These are phyloP conservation scores for Neolamprologus kungweensis DNA, from an alignment of 2,113 vertebrate genomes.

Conservation along the genomic window DNA sequence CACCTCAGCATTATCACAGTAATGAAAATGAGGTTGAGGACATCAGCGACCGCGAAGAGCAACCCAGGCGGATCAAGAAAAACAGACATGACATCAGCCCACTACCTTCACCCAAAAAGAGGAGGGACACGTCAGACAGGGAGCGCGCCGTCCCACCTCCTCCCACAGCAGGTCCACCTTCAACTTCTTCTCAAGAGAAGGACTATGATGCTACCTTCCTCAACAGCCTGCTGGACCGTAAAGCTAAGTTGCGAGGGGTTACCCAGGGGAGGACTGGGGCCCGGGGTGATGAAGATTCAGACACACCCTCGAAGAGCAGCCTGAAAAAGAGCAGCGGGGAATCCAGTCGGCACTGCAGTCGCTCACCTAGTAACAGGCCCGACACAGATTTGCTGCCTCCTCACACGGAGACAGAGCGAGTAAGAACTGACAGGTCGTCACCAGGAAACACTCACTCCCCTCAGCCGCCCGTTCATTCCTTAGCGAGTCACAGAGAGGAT, in stretches of 20 bases:
- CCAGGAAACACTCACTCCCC: slow-evolving; percentile 68
- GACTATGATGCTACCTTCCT: slow-evolving; percentile 81
- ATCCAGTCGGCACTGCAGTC: slow-evolving; percentile 43
- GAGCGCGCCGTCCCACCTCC: slow-evolving; percentile 35
- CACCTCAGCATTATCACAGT: slow-evolving; percentile 37
- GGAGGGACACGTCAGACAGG: slow-evolving; percentile 71
- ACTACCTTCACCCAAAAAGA: slow-evolving; percentile 73
- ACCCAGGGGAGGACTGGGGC: slow-evolving; percentile 25
- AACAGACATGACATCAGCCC: slow-evolving; percentile 74
- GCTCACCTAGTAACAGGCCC: slow-evolving; percentile 47
- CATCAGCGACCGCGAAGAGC: slow-evolving; percentile 55
- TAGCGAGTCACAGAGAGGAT: slow-evolving; percentile 78
- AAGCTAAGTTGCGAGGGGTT: slow-evolving; percentile 65
- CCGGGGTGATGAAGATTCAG: slow-evolving; percentile 65
- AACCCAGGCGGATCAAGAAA: slow-evolving; percentile 65
- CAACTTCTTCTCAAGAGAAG: slow-evolving; percentile 67
- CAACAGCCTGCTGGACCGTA: slow-evolving; percentile 79
- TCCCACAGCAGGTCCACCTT: slow-evolving; percentile 52
- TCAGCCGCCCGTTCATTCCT: slow-evolving; percentile 64
- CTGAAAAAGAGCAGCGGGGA: slow-evolving; percentile 70
- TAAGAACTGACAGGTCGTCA: slow-evolving; percentile 67
- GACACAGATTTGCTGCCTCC: slow-evolving; percentile 72
- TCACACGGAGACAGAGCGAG: slow-evolving; percentile 72
- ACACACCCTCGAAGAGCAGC: slow-evolving; percentile 80
- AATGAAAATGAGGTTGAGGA: slow-evolving; percentile 70